These are phyloP conservation scores for Megalonaias nervosa DNA, from an alignment of 1,140 invertebrate species.

Conservation along the genomic window DNA sequence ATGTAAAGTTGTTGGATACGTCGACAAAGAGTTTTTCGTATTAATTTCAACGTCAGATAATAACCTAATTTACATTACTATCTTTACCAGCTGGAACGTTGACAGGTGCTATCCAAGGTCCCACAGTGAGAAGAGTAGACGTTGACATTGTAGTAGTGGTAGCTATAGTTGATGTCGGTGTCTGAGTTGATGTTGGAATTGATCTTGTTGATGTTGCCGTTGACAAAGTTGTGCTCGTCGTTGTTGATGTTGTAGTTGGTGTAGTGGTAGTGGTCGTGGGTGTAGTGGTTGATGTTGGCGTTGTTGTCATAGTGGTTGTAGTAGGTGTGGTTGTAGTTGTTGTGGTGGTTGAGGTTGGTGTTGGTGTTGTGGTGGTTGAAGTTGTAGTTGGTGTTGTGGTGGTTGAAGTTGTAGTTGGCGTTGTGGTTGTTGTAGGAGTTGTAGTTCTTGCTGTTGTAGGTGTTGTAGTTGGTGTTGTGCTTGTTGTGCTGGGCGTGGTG, in stretches of 20 bases:
- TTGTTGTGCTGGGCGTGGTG: not conserved
- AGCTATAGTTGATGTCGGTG: not conserved
- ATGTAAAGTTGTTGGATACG: conserved; percentile 7
- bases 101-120: not conserved
- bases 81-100: not conserved
- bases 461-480: conserved; percentile 7
- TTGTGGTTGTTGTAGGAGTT: conserved; percentile 9
- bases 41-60: conserved; percentile 11
- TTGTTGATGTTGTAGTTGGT: not conserved
- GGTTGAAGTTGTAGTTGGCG: conserved; percentile 10
- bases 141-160: not conserved
- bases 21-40: conserved; percentile 15
- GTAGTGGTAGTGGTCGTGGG: not conserved
- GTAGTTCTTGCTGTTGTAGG: conserved; percentile 3
- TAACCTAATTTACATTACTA: not conserved
- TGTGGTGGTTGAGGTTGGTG: not conserved
- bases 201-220: conserved; percentile 1
- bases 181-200: not conserved
- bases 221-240: not conserved
- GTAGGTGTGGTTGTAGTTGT: conserved; percentile 3
- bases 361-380: conserved; percentile 10
- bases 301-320: conserved; percentile 6
- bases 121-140: not conserved
- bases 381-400: conserved; percentile 13
- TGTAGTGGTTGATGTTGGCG: not conserved